phyloP scores from a whole-genome alignment of 1,140 invertebrate species.

The Cotesia chilonis region DNA sequence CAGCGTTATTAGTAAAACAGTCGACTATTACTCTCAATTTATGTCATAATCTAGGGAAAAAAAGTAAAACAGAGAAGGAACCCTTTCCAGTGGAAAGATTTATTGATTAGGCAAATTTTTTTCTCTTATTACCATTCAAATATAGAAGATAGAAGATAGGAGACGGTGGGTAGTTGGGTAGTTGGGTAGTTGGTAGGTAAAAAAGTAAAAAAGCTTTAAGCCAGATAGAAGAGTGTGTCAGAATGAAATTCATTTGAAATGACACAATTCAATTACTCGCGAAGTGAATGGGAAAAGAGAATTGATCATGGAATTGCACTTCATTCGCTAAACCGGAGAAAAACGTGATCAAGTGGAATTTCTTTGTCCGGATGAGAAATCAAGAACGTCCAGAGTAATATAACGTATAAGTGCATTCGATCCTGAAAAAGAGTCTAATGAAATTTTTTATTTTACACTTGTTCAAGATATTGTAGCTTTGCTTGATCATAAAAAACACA shows the following conservation, averaged over 20 bases:
- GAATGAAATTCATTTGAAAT: slow-evolving; percentile 17
- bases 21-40: no score
- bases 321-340: slow-evolving; percentile 23
- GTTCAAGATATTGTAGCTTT: not conserved
- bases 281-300: slow-evolving; percentile 10
- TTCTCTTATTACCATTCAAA: no score
- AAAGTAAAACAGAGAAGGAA: no score
- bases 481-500: not conserved
- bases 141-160: no score
- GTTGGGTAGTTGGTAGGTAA: not conserved
- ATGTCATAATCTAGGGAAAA: no score
- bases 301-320: slow-evolving; percentile 22
- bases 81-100: no score
- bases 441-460: slow-evolving; percentile 7
- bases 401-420: slow-evolving; percentile 7
- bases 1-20: no score
- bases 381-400: slow-evolving; percentile 3
- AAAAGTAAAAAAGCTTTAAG: not conserved
- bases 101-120: no score
- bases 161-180: no score
- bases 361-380: slow-evolving; percentile 17
- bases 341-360: slow-evolving; percentile 18
- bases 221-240: slow-evolving; percentile 13
- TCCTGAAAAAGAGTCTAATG: slow-evolving; percentile 1
- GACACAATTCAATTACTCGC: slow-evolving; percentile 18